Conservation (phyloP, 1,140 invertebrate species). For the Odontomachus brunneus region DNA sequence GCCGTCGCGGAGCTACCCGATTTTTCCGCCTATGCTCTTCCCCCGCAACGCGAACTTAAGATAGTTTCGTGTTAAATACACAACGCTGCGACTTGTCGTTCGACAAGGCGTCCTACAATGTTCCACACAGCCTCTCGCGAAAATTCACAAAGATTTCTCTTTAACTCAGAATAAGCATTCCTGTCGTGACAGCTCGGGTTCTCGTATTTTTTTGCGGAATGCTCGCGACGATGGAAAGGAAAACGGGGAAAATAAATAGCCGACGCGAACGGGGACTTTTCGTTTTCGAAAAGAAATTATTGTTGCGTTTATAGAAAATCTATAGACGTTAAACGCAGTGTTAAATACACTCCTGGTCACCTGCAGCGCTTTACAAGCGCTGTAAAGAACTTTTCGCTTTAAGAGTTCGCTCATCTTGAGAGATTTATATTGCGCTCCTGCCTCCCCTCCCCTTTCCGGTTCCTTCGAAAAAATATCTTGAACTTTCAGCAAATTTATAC, state of each 20-base stretch:
- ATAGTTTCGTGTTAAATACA: too few relatives aligned
- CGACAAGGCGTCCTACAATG: background rate
- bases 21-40: background rate
- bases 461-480: slow-evolving; percentile 1
- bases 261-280: too few relatives aligned
- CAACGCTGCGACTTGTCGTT: too few relatives aligned
- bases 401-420: background rate
- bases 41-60: background rate
- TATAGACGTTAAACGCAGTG: background rate
- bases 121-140: background rate
- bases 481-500: background rate
- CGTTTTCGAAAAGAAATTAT: too few relatives aligned
- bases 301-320: too few relatives aligned
- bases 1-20: background rate
- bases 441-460: too few relatives aligned
- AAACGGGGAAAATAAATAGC: too few relatives aligned
- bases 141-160: background rate
- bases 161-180: background rate
- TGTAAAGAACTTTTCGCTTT: background rate
- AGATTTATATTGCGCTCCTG: background rate
- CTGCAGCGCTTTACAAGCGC: background rate
- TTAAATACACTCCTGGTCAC: background rate
- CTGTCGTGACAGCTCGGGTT: background rate
- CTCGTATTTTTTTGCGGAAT: too few relatives aligned
- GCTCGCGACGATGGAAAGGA: too few relatives aligned